Conservation (phyloP, 2,113 vertebrate species). For the Proteles cristata region DNA sequence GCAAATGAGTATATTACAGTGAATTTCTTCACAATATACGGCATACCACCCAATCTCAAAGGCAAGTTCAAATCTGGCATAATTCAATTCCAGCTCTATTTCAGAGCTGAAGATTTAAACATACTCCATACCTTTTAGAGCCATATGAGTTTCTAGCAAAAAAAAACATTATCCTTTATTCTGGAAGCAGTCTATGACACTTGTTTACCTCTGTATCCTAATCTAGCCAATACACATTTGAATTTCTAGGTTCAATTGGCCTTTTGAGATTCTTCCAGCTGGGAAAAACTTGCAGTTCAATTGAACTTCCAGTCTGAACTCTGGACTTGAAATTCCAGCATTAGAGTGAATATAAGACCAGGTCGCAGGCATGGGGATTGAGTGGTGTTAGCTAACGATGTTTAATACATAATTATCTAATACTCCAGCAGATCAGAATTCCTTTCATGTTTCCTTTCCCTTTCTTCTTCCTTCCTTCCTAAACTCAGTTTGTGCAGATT, state of each 20-base stretch:
- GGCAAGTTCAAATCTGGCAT: background rate
- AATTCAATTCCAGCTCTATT: background rate
- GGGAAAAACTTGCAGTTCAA: background rate
- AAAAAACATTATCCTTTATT: constrained; percentile 5
- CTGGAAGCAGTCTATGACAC: background rate
- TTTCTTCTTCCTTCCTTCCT: background rate
- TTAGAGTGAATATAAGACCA: background rate
- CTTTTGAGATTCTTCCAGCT: constrained; percentile 14
- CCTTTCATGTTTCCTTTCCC: background rate
- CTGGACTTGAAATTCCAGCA: constrained; percentile 43
- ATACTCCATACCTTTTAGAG: constrained; percentile 6
- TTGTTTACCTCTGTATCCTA: background rate
- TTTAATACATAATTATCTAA: constrained; percentile 1
- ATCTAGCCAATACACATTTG: background rate
- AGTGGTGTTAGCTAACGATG: background rate
- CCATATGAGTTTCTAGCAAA: background rate
- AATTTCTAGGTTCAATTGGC: constrained; percentile 5
- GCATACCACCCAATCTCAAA: background rate
- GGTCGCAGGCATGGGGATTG: background rate
- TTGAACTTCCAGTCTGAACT: background rate
- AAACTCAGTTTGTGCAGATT: constrained; percentile 8
- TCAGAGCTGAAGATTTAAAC: constrained; percentile 21
- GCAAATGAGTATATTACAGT: background rate
- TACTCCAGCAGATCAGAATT: background rate
- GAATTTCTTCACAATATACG: constrained; percentile 31